Base-by-base conservation (phyloP, 2,113 vertebrate genomes). In the Mus pahari region DNA sequence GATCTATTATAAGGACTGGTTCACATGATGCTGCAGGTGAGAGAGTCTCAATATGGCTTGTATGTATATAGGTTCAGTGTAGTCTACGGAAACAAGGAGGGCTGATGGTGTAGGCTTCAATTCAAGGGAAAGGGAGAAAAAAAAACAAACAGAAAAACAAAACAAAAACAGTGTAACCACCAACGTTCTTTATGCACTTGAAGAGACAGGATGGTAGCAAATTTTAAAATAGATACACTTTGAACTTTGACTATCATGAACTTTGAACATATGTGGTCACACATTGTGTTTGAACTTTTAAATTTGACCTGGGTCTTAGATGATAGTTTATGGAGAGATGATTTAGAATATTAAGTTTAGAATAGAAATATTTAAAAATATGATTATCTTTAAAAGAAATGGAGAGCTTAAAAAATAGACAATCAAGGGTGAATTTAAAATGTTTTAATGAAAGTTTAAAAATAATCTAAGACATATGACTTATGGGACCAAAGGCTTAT, bases 341-440 rank as follows among this genome's bases (percentile, higher is more conserved):
- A 74, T 42, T 88, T 92, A 42, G 77, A 77, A 94, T 97, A 39
- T 78, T 78, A 86, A 53, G 58, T 92, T 96, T 93, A 77, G 39
- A 82, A 31, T 86, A 31, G 26, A 89, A 94, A 83, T 86, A 31
- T 81, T 48, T 91, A 26, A 84, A 77, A 19, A 58, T 75, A 28
- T 94, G 58, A 75, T 92, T 90, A 50, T 53, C 91, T 89, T 36
- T 48, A 3, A 20, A 86, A 86, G 17, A 10, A 86, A 86, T 86
- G 84, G 60, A 93, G 79, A 48, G 8, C 68, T 91, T 22, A 68
- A 82, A 58, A 13, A 96, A 31, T n/a, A 28, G 39, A 79, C n/a
- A 95, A 81, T 11, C 62, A 77, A 33, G 20, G 58, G 22, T 92
- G 24, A 94, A 84, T 84, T 94, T 93, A 87, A 95, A 87, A 36